Evolutionary conservation across 2,113 vertebrate species (phyloP).

Genomic region (Cisticola juncidis): DNA sequence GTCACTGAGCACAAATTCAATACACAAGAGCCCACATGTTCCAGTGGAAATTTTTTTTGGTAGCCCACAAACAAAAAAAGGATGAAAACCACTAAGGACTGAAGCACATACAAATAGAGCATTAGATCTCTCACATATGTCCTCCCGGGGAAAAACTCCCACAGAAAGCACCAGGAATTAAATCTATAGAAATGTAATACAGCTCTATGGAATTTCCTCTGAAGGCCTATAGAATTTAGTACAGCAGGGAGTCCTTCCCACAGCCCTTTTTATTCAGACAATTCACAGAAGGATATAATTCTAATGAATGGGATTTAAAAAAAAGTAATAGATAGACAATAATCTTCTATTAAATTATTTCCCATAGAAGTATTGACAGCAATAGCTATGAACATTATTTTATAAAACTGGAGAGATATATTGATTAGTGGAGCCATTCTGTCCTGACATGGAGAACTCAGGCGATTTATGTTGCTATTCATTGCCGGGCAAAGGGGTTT

Average conservation of each 20-base stretch:
- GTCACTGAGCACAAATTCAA: neutral
- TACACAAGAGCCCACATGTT: neutral
- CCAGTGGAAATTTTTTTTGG: neutral
- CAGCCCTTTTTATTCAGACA: neutral
- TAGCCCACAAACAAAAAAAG: neutral
- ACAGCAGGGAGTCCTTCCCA: constrained; percentile 53
- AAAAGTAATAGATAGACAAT: neutral
- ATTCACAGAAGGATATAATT: constrained; percentile 22
- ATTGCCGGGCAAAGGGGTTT: neutral
- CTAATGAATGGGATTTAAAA: neutral
- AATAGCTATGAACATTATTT: neutral
- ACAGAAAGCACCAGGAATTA: constrained; percentile 33
- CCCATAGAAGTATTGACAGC: constrained; percentile 7
- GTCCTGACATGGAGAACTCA: neutral
- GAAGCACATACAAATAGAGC: neutral
- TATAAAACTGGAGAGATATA: neutral
- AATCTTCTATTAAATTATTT: constrained; percentile 41
- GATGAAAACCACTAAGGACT: neutral
- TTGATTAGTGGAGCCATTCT: constrained; percentile 1
- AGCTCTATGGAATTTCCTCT: constrained; percentile 16
- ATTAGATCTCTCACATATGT: constrained; percentile 24
- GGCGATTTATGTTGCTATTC: neutral
- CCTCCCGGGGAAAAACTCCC: neutral
- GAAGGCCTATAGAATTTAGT: constrained; percentile 34
- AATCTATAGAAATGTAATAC: constrained; percentile 38